Evolutionary conservation across 1,140 invertebrate species (phyloP), one percentile per base, ranked within the genome.

Genomic region (Papilio polyxenes): DNA sequence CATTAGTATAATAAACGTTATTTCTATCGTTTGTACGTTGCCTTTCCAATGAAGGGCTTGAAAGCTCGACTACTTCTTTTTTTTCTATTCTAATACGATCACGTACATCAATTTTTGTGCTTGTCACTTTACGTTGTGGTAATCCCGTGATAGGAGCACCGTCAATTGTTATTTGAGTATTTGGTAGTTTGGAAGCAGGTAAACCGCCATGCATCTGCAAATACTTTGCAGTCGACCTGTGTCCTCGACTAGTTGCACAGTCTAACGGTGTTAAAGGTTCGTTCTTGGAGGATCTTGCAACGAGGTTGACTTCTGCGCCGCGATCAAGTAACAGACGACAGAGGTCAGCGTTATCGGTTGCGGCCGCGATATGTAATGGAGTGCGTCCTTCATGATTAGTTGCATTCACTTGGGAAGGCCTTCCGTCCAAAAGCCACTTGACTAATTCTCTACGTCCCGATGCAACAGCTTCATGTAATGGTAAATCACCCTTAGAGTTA

Each of bases 321-420:
- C 96, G 95, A 89, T 98, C 98, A 59, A 99, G 92, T 6, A 99
- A 93, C 51, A 98, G 95, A 92, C 98, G 98, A 93, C 98, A 99
- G 91, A 99, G 96, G 94, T 99, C 98, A 1, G 99, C 96, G 92
- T 99, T 98, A 87, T 99, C 99, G 88, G 98, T 98, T 56, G 98
- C 96, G 0, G 99, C 98, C 0, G 99, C 98, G 65, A 99, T 97
- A 93, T 99, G 99, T 40, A 99, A 95, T 20, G 98, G 96, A 53
- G 98, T 98, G 84, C 98, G 96, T 0, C 99, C 99, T 89, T 99
- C 98, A 86, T 98, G 98, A 89, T 99, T 99, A 13, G 97, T 96
- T 17, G 97, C 96, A 90, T 99, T 98, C 0, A 99, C 96, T 83
- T 98, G 96, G 72, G 97, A 97, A 0, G 98, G 97, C 82, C 97